These are phyloP conservation scores for Gymnosoma rotundatum DNA, from an alignment of 2,888 invertebrate species.

Conservation along the genomic window DNA sequence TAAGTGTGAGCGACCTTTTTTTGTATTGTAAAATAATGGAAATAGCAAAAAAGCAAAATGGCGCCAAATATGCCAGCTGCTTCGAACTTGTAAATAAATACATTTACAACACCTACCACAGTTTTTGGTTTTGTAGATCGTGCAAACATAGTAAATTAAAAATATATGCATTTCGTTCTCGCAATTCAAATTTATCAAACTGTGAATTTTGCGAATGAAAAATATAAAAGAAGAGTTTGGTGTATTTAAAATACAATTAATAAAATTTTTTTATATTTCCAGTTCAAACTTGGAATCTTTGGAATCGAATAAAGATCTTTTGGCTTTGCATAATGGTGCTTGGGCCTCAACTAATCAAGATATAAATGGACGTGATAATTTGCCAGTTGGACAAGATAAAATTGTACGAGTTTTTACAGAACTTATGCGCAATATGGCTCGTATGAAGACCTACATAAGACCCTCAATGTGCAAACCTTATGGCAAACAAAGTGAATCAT, in stretches of 20 bases:
- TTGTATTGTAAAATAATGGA: no score
- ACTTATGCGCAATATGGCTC: conserved; percentile 93
- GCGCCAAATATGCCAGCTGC: no score
- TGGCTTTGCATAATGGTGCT: conserved; percentile 87
- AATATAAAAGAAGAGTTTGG: neutral
- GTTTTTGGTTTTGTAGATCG: no score
- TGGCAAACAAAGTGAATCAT: conserved; percentile 93
- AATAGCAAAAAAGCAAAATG: no score
- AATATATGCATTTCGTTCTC: no score
- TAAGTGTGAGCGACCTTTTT: no score
- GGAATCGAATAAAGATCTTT: conserved; percentile 85
- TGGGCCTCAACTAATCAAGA: conserved; percentile 83
- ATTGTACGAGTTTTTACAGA: conserved; percentile 93
- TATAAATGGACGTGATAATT: conserved; percentile 76
- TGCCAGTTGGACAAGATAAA: conserved; percentile 89
- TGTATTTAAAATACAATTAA: neutral
- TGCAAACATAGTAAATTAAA: no score
- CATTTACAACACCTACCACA: no score
- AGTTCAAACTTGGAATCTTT: conserved; percentile 81
- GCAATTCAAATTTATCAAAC: no score
- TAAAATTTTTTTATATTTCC: conserved; percentile 1
- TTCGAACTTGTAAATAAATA: no score
- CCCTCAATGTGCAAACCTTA: conserved; percentile 96
- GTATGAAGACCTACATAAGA: conserved; percentile 93
- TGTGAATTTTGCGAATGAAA: no score